Conservation (phyloP, 2,888 invertebrate species). For the Endotricha flammealis region DNA sequence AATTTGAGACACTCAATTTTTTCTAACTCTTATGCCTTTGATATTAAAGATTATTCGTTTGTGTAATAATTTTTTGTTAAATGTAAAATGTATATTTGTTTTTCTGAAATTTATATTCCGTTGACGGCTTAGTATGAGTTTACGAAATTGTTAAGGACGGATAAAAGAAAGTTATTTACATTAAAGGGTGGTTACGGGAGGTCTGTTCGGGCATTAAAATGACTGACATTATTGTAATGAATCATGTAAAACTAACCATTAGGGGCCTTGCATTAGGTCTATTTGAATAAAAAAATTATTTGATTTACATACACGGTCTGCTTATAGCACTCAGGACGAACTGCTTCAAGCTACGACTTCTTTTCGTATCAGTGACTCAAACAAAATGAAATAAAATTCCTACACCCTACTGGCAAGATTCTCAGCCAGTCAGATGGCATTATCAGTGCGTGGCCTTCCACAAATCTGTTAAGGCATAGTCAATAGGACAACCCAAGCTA, state of each 20-base stretch:
- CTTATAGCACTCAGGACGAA: no score
- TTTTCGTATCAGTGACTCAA: no score
- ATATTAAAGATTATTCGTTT: slow-evolving; percentile 27
- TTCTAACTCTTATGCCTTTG: slow-evolving; percentile 20
- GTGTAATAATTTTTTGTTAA: slow-evolving; percentile 12
- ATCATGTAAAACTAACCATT: slow-evolving; percentile 38
- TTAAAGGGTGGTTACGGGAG: slow-evolving; percentile 67
- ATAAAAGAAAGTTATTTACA: slow-evolving; percentile 74
- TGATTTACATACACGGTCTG: no score
- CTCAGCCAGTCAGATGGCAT: no score
- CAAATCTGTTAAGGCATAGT: no score
- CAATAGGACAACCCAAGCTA: no score
- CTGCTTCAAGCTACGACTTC: no score
- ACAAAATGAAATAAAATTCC: no score
- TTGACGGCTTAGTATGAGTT: slow-evolving; percentile 72
- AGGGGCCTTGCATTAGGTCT: no score
- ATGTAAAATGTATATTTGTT: slow-evolving; percentile 31
- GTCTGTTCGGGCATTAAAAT: slow-evolving; percentile 51
- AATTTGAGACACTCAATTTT: slow-evolving; percentile 15
- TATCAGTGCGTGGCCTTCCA: no score
- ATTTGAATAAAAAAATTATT: no score
- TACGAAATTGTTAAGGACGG: slow-evolving; percentile 77
- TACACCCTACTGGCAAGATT: no score
- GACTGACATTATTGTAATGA: slow-evolving; percentile 61
- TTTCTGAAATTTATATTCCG: slow-evolving; percentile 69